Evolutionary conservation across 1,140 invertebrate species (phyloP), one percentile per base, ranked within the genome.

Genomic region (Telenomus remus): DNA sequence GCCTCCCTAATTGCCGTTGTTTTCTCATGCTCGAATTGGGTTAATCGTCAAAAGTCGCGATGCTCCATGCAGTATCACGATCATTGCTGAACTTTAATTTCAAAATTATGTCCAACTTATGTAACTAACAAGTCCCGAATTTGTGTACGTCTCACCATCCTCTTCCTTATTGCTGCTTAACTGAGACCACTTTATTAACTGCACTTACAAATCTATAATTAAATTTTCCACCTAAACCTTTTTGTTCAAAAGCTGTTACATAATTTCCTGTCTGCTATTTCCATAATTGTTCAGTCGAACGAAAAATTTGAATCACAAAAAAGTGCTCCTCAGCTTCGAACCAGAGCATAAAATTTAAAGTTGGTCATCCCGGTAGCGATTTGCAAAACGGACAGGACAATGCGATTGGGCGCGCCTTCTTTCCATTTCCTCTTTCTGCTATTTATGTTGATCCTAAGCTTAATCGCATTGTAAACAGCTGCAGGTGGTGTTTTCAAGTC

Each of bases 381-480:
- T 78, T 76, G 76, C 78, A 72, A 78, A 81, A 80, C 34, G 43
- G 55, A 55, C 76, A 76, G 69, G 71, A 80, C 79, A 80, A 80
- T 81, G 69, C 55, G 50, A 44, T 55, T 79, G 80, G 76, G 72
- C 66, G 72, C 71, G 64, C 73, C 76, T 69, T 68, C 48, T 71
- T 65, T 64, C 57, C 56, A 55, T 70, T 63, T 60, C 65, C 66
- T 70, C 66, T 63, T n/a, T 63, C 57, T 57, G 68, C n/a, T 57
- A 42, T 39, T 56, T 66, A 66, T 56, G 56, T n/a, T 33, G 49
- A 19, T 56, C 19, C 19, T 55, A 55, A 55, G 46, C 63, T 66
- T 54, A 49, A 66, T 57, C 53, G 46, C 34, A 51, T 10, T 57
- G 47, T 57, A 63, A 75, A 57, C 63, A 63, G 56, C 48, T 75